Percentiles rank a stretch among this genome's conserved stretches.
Evolutionary conservation across 2,113 vertebrate species (phyloP).

Genomic region (Catharus minimus): DNA sequence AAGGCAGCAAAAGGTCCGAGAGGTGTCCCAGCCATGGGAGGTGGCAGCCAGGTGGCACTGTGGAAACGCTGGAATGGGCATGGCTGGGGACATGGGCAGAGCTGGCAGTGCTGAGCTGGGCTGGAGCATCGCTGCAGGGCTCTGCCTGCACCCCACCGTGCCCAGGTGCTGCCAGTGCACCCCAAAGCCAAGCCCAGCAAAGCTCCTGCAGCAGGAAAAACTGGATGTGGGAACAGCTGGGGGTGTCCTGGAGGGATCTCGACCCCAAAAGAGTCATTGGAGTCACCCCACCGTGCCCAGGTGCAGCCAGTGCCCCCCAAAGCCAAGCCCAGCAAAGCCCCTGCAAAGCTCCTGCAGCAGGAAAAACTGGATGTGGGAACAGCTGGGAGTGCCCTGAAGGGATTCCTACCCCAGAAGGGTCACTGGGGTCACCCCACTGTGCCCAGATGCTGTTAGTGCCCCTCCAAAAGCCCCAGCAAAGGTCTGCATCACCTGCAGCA

Average conservation of each 20-base stretch:
- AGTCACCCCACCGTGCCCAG: background rate
- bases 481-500: too few relatives aligned
- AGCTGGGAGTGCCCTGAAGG: accelerated
- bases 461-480: too few relatives aligned
- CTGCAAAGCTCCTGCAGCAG: too few relatives aligned
- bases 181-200: too few relatives aligned
- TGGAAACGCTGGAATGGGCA: slow-evolving; percentile 12
- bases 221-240: background rate
- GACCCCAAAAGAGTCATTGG: background rate
- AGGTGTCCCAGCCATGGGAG: background rate
- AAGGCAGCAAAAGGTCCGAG: accelerated
- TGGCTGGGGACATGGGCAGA: background rate
- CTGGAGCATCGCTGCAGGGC: background rate
- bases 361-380: accelerated
- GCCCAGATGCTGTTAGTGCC: too few relatives aligned
- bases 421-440: too few relatives aligned
- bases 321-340: background rate
- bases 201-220: too few relatives aligned
- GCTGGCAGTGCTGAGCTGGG: background rate
- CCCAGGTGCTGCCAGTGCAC: background rate
- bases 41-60: slow-evolving; percentile 69
- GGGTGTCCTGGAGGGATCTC: background rate
- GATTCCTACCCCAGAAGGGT: too few relatives aligned
- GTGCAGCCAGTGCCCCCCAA: too few relatives aligned
- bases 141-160: background rate